Evolutionary conservation across 2,113 vertebrate species (phyloP), one percentile per base, ranked within the genome.

Genomic region (Gorsachius goisagi): DNA sequence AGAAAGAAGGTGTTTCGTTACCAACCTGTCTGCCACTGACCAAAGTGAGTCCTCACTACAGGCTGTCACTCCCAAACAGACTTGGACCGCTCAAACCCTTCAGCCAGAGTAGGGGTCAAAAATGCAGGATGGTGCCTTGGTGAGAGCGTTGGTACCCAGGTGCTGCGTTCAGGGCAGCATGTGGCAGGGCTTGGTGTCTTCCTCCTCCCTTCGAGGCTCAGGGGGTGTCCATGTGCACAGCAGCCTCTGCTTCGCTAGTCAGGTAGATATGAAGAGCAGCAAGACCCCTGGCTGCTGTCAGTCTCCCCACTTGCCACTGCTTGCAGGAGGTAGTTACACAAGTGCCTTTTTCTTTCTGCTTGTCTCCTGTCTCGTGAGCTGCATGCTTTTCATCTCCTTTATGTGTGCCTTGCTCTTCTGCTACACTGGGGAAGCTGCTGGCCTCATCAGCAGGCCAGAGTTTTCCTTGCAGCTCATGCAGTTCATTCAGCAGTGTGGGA

Each of bases 1-100:
- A 98, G 11, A 99, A 99, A 94, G 99, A 99, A 88, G 99, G 98
- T 13, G 82, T 97, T 33, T 95, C 97, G 7, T 97, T 99, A 90
- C 98, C 99, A 9, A 81, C 96, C 39, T 95, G 98, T 56, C 98
- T 99, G 97, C 99, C 99, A 84, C 99, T 99, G 49, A 99, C 98
- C 47, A 99, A 99, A 98, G 99, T 99, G 97, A 95, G 72, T 73
- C 44, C 49, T 63, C 0, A 1, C 23, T 44, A 18, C n/a, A 30
- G n/a, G 39, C 30, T 28, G 30, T 60, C 41, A 28, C n/a, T 69
- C 24, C 28, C 47, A 47, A 55, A 22, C 15, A 14, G 39, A 62
- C 33, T 53, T 35, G 17, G 32, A 35, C 39, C 28, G 24, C 21
- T n/a, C 21, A n/a, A 63, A 35, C 11, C 3, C 66, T 59, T 71